Conservation (phyloP, 2,113 vertebrate genomes). For the Solea solea region DNA sequence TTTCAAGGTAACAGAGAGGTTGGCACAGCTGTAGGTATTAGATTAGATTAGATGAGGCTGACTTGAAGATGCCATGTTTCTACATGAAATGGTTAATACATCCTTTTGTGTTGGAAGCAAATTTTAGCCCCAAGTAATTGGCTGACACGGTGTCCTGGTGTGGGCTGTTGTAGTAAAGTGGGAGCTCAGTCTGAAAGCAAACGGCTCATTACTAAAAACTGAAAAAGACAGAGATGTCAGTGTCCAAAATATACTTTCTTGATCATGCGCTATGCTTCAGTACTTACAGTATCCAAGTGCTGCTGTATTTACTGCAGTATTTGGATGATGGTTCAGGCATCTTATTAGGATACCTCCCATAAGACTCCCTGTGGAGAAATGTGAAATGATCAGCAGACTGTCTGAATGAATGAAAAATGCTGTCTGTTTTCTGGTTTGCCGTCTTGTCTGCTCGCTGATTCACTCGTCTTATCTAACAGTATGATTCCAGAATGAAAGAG, state of each 20-base stretch:
- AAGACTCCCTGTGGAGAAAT: not conserved
- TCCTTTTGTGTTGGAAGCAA: not conserved
- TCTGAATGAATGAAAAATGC: not conserved
- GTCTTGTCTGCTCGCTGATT: not conserved
- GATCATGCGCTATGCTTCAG: too few species aligned
- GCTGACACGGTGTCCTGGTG: not conserved
- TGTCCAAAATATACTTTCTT: not conserved
- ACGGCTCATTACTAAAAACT: not conserved
- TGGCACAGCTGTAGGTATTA: too few species aligned
- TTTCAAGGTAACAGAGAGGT: too few species aligned
- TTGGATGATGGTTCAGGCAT: not conserved
- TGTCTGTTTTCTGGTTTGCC: slow-evolving; percentile 1
- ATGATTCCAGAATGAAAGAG: slow-evolving; percentile 19
- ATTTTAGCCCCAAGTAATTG: not conserved
- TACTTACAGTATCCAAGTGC: too few species aligned
- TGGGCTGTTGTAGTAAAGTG: not conserved
- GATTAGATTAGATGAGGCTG: too few species aligned
- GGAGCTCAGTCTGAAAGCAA: not conserved
- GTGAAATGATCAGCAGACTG: not conserved
- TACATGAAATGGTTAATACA: not conserved
- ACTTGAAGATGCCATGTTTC: too few species aligned
- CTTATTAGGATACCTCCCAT: not conserved
- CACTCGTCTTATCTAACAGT: slow-evolving; percentile 16
- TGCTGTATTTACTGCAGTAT: too few species aligned
- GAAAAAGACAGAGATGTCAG: not conserved